Percentiles rank a stretch among this genome's conserved stretches.
Evolutionary conservation across 2,113 vertebrate genomes (phyloP).

Genomic region (Conger conger): DNA sequence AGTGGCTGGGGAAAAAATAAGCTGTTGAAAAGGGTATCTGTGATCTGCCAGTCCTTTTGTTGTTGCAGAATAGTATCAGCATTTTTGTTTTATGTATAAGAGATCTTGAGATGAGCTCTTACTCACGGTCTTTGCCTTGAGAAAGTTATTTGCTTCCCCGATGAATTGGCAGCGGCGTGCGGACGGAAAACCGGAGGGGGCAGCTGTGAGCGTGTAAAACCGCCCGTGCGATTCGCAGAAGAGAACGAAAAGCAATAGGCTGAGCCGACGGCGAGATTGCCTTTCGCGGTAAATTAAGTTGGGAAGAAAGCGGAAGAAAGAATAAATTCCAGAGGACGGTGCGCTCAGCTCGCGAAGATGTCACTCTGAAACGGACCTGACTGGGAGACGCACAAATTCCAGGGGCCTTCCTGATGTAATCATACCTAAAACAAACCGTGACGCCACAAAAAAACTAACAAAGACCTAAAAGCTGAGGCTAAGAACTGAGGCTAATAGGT

Average conservation of each 20-base stretch:
- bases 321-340: background rate
- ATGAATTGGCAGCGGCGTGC: background rate
- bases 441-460: too few relatives aligned
- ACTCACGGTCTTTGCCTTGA: background rate
- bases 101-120: background rate
- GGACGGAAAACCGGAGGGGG: background rate
- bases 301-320: background rate
- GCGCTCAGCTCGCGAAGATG: background rate
- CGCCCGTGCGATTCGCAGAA: background rate
- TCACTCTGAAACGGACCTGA: background rate
- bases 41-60: background rate
- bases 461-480: too few relatives aligned
- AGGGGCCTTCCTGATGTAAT: background rate
- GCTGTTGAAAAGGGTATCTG: background rate
- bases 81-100: background rate
- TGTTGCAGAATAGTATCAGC: background rate
- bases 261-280: background rate
- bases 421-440: too few relatives aligned
- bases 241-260: background rate
- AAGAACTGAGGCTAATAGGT: too few relatives aligned
- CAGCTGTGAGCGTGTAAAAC: background rate
- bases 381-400: background rate
- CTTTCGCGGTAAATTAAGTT: background rate
- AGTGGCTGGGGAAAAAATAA: background rate
- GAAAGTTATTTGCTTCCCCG: background rate